These are phyloP conservation scores for Eupeodes latifasciatus DNA, from an alignment of 2,888 invertebrate species.

Conservation along the genomic window DNA sequence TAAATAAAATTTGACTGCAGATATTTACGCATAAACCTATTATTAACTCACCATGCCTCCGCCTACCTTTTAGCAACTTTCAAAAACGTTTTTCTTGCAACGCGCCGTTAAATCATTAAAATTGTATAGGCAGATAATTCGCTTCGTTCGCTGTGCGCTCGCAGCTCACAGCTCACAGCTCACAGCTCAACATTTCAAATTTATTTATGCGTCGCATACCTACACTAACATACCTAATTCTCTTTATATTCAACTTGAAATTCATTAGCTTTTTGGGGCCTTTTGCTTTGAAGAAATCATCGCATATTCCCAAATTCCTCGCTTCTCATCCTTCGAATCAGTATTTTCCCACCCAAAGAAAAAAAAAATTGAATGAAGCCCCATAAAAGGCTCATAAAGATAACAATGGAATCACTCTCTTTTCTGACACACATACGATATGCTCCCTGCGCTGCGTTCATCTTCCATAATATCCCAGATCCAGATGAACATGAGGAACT, in stretches of 20 bases:
- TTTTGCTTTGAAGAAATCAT: conserved; percentile 20
- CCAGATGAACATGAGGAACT: conserved; percentile 34
- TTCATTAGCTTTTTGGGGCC: conserved; percentile 66
- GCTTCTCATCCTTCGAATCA: neutral
- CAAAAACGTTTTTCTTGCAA: conserved; percentile 33
- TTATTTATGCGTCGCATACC: conserved; percentile 28
- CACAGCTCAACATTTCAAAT: conserved; percentile 29
- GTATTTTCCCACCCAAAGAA: neutral
- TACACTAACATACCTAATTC: conserved; percentile 26
- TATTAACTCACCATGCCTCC: neutral
- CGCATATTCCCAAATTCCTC: neutral
- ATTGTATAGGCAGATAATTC: conserved; percentile 48
- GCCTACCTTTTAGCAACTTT: neutral
- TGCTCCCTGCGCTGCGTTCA: conserved; percentile 18
- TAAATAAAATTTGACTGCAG: conserved; percentile 15
- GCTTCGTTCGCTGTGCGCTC: conserved; percentile 31
- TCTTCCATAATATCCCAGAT: neutral
- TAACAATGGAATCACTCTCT: conserved; percentile 61
- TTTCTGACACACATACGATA: conserved; percentile 55
- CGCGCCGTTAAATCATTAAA: conserved; percentile 34
- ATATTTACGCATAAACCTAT: neutral
- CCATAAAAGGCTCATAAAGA: conserved; percentile 47
- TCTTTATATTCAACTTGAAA: conserved; percentile 58
- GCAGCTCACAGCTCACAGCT: neutral
- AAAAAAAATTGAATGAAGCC: conserved; percentile 58